phyloP scores from a whole-genome alignment of 2,113 vertebrate species.

The Ploceus nigricollis region DNA sequence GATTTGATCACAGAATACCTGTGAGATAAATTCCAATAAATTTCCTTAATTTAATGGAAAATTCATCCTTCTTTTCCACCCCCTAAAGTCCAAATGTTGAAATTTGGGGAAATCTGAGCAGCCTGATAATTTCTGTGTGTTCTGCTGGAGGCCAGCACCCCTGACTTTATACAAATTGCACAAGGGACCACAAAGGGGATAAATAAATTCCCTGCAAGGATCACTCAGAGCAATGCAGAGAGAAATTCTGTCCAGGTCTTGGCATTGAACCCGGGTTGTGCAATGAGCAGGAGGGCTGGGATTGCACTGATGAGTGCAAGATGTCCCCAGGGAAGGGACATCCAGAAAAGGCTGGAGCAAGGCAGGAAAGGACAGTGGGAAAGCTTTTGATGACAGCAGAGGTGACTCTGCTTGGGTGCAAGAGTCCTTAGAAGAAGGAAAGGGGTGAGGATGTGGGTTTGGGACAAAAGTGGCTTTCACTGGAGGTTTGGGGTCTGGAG shows the following conservation, averaged over 20 bases:
- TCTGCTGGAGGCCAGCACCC: background rate
- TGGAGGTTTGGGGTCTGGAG: background rate
- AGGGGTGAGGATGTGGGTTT: background rate
- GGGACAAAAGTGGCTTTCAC: background rate
- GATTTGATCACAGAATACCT: background rate
- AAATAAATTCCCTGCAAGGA: background rate
- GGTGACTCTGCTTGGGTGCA: background rate
- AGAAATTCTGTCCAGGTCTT: background rate
- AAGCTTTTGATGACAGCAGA: background rate
- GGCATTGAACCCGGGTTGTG: rapidly evolving
- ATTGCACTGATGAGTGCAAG: background rate
- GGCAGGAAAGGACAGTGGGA: background rate
- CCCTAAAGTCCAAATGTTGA: background rate
- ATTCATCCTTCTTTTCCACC: background rate
- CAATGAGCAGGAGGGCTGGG: background rate
- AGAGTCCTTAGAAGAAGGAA: background rate
- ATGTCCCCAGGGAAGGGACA: background rate
- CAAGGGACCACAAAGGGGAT: background rate
- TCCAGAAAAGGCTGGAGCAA: background rate
- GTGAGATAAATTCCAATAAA: background rate
- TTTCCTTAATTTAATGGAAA: background rate
- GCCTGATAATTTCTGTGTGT: background rate
- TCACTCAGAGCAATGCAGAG: rapidly evolving
- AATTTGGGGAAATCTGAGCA: background rate
- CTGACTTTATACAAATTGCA: background rate